phyloP scores from a whole-genome alignment of 2,113 vertebrate species.

The Ailuropoda melanoleuca region DNA sequence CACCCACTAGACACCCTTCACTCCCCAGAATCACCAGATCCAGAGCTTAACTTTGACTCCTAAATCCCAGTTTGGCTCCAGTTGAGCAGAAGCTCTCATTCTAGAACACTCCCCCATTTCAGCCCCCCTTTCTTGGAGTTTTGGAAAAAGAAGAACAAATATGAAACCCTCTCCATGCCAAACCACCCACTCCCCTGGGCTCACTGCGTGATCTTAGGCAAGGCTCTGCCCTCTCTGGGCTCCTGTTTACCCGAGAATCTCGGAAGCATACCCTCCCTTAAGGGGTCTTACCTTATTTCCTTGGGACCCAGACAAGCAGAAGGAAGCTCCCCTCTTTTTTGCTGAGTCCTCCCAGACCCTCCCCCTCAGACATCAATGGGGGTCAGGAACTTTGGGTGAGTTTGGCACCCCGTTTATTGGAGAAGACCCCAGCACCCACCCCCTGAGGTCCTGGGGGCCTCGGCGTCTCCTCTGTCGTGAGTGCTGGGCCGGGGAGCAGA shows the following conservation, averaged over 20 bases:
- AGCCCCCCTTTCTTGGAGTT: slow-evolving; percentile 1
- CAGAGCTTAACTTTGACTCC: not conserved
- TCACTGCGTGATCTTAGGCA: not conserved
- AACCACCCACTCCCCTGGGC: not conserved
- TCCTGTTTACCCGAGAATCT: not conserved
- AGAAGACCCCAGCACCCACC: slow-evolving; percentile 67
- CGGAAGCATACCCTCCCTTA: not conserved
- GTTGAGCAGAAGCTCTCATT: slow-evolving; percentile 14
- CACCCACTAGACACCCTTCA: not conserved
- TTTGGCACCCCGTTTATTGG: slow-evolving; percentile 75
- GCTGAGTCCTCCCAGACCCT: slow-evolving; percentile 42
- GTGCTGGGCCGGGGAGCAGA: slow-evolving; percentile 16
- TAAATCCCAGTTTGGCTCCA: not conserved
- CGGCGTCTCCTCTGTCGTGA: not conserved
- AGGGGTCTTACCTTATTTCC: slow-evolving; percentile 46
- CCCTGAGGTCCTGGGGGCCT: slow-evolving; percentile 55
- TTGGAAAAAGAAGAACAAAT: not conserved
- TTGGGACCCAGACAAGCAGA: slow-evolving; percentile 12
- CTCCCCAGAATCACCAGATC: not conserved
- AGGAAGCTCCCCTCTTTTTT: slow-evolving; percentile 4
- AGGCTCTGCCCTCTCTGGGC: not conserved
- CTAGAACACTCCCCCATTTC: not conserved
- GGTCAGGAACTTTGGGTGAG: slow-evolving; percentile 30
- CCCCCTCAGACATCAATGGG: slow-evolving; percentile 47
- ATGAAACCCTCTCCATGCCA: not conserved